Evolutionary conservation across 2,797 vertebrate genomes (phyloP), one percentile per base, ranked within the genome.

Genomic region (Channallabes apus): DNA sequence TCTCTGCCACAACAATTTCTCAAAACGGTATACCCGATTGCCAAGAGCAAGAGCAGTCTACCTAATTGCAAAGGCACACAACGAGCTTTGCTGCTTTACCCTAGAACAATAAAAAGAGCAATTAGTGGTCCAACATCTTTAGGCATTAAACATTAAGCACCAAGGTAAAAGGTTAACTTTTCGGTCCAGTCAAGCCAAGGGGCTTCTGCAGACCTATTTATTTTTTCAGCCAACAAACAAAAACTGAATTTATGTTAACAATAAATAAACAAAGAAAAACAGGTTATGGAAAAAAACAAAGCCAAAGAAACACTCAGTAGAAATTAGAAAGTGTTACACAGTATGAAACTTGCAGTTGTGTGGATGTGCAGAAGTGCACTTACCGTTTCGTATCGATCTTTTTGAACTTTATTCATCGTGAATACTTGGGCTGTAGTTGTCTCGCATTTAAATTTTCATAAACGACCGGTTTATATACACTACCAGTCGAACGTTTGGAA

Each of bases 61-160:
- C n/a, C 6, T 76, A 76, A 82, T 41, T 82, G 64, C 35, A 22
- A 67, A 85, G 61, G 51, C 29, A 27, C n/a, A n/a, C 4, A 35
- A 82, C 56, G 71, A 83, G n/a, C 80, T 71, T 38, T 54, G 35
- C 27, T 4, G 29, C 56, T 78, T 38, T 38, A 58, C 20, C 54
- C 11, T n/a, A 27, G 73, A 4, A 68, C 64, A 51, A 35, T 64
- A 56, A 58, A 69, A 32, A 17, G 20, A 58, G 54, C 64, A 78
- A 78, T 78, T 27, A 69, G n/a, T n/a, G 41, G 51, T 41, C 61
- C 22, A 76, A 54, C 69, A 71, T 46, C 35, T 32, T 71, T 41
- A 71, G 35, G 38, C 67, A 29, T 35, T 27, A 32, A 82, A 76
- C 46, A 82, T 62, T 41, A 54, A 85, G 29, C 69, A 75, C 56